phyloP scores from a whole-genome alignment of 2,113 vertebrate genomes.

The Scomber colias region DNA sequence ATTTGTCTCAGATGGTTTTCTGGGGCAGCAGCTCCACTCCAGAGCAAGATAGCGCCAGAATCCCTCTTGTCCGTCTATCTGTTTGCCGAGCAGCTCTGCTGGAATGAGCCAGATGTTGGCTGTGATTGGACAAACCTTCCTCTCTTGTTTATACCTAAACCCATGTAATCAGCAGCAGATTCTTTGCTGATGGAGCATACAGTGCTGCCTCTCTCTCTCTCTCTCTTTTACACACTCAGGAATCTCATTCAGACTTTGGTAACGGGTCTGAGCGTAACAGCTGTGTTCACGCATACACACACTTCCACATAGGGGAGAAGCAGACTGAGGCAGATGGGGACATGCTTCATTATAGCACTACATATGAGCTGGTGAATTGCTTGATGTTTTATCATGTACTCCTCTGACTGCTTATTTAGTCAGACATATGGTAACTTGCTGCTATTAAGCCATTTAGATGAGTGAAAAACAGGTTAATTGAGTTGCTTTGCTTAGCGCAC shows the following conservation, averaged over 20 bases:
- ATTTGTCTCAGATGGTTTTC: slow-evolving; percentile 30
- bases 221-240: slow-evolving; percentile 40
- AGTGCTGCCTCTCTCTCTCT: slow-evolving; percentile 29
- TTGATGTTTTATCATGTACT: slow-evolving; percentile 73
- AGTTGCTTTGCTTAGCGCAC: slow-evolving; percentile 53
- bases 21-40: slow-evolving; percentile 13
- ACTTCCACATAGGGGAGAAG: slow-evolving; percentile 22
- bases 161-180: slow-evolving; percentile 67
- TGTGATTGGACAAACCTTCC: slow-evolving; percentile 73
- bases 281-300: slow-evolving; percentile 47
- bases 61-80: slow-evolving; percentile 27
- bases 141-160: slow-evolving; percentile 70
- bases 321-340: slow-evolving; percentile 72
- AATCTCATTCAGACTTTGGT: slow-evolving; percentile 65
- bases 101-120: slow-evolving; percentile 73
- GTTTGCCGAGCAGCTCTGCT: slow-evolving; percentile 46
- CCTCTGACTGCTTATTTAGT: slow-evolving; percentile 77
- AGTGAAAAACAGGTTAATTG: slow-evolving; percentile 66
- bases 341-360: slow-evolving; percentile 72
- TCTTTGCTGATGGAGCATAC: slow-evolving; percentile 57
- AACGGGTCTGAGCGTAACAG: slow-evolving; percentile 60
- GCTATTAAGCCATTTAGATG: slow-evolving; percentile 69
- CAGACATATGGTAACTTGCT: slow-evolving; percentile 69
- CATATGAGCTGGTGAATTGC: slow-evolving; percentile 71
- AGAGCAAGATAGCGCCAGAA: slow-evolving; percentile 10